phyloP scores from a whole-genome alignment of 2,888 invertebrate species.

The Thecocarcelia acutangulata region DNA sequence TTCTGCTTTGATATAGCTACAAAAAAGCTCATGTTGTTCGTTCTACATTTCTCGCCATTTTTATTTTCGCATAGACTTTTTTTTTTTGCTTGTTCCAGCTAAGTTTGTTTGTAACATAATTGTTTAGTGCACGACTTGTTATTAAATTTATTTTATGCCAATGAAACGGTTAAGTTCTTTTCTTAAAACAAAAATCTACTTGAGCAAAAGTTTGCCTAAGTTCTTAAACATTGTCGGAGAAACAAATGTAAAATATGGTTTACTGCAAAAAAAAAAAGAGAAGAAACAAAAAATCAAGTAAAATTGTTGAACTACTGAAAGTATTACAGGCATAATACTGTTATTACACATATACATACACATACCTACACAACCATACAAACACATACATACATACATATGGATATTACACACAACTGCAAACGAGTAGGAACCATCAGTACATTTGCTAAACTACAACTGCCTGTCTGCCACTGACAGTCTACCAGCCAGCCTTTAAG shows the following conservation, averaged over 20 bases:
- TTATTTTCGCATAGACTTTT: no score
- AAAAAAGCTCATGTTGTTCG: no score
- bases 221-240: slow-evolving; percentile 62
- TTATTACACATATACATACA: slow-evolving; percentile 36
- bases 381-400: no score
- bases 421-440: not conserved
- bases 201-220: slow-evolving; percentile 57
- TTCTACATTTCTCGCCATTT: no score
- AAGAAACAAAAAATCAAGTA: slow-evolving; percentile 11
- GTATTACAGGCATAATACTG: slow-evolving; percentile 55
- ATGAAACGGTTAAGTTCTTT: slow-evolving; percentile 49
- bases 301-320: slow-evolving; percentile 55
- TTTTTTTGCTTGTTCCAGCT: no score
- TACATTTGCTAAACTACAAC: slow-evolving; percentile 17
- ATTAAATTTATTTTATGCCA: slow-evolving; percentile 58
- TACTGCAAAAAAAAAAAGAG: slow-evolving; percentile 40
- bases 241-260: slow-evolving; percentile 57
- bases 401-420: not conserved
- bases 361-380: not conserved
- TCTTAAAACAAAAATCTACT: slow-evolving; percentile 39
- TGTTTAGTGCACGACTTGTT: slow-evolving; percentile 34
- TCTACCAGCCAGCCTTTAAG: slow-evolving; percentile 44
- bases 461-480: slow-evolving; percentile 21
- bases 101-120: not conserved
- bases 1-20: no score